Conservation (phyloP, 2,113 vertebrate genomes). For the Microcebus jonahi region DNA sequence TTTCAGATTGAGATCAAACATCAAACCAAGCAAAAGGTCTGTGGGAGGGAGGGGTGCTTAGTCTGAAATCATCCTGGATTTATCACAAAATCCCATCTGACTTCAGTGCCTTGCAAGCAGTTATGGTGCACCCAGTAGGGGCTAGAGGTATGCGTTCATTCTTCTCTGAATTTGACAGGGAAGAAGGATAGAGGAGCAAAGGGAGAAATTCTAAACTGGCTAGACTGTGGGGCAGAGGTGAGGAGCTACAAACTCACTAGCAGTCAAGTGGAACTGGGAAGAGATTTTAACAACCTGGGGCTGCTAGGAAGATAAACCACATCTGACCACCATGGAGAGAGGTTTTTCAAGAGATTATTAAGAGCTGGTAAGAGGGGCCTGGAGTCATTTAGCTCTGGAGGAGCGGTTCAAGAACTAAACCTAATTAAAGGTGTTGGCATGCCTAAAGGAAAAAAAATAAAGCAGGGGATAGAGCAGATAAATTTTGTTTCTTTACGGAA, state of each 20-base stretch:
- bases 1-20: conserved; percentile 53
- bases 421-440: not conserved
- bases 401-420: not conserved
- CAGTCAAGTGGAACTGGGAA: not conserved
- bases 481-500: conserved; percentile 23
- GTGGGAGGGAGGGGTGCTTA: not conserved
- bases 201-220: not conserved
- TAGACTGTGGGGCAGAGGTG: not conserved
- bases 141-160: not conserved
- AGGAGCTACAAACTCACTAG: not conserved
- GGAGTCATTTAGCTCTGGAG: not conserved
- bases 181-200: not conserved
- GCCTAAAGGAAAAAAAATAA: not conserved
- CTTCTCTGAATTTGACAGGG: not conserved
- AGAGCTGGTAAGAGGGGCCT: not conserved
- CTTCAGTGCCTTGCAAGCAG: not conserved
- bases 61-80: not conserved
- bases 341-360: not conserved
- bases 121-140: not conserved
- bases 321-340: not conserved
- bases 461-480: not conserved
- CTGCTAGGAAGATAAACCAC: not conserved
- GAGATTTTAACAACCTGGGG: not conserved
- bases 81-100: not conserved
- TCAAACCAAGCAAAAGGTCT: not conserved